Evolutionary conservation across 2,797 vertebrate species (phyloP).

Genomic region (Pseudotriccus pelzelni): DNA sequence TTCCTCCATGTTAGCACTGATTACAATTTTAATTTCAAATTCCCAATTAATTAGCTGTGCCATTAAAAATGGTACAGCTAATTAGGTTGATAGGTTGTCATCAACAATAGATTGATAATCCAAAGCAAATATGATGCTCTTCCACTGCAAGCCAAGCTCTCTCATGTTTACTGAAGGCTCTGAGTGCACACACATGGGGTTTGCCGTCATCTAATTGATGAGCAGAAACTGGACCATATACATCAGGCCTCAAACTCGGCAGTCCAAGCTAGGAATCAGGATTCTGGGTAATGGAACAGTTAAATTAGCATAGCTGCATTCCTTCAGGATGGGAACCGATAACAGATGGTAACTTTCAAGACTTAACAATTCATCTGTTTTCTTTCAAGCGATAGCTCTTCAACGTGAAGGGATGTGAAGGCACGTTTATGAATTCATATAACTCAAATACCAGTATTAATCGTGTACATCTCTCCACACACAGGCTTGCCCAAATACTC

Average conservation of each 20-base stretch:
- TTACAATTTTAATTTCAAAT: slow-evolving; percentile 58
- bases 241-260: neutral
- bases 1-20: slow-evolving; percentile 16
- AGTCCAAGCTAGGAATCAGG: neutral
- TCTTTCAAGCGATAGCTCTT: neutral
- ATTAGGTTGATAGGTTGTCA: slow-evolving; percentile 61
- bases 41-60: slow-evolving; percentile 56
- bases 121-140: slow-evolving; percentile 54
- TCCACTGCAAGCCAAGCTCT: neutral
- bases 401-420: neutral
- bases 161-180: neutral
- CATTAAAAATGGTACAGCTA: slow-evolving; percentile 57
- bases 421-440: neutral
- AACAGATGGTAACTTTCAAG: slow-evolving; percentile 58
- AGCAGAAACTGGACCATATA: neutral
- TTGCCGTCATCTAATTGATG: neutral
- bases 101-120: slow-evolving; percentile 64
- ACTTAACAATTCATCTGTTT: neutral
- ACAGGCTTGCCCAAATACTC: neutral
- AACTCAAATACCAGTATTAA: neutral
- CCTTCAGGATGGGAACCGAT: neutral
- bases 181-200: neutral
- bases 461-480: neutral
- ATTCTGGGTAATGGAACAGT: neutral
- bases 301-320: neutral